These are phyloP conservation scores for Prunella strophiata DNA, from an alignment of 2,797 vertebrate genomes.

Conservation along the genomic window DNA sequence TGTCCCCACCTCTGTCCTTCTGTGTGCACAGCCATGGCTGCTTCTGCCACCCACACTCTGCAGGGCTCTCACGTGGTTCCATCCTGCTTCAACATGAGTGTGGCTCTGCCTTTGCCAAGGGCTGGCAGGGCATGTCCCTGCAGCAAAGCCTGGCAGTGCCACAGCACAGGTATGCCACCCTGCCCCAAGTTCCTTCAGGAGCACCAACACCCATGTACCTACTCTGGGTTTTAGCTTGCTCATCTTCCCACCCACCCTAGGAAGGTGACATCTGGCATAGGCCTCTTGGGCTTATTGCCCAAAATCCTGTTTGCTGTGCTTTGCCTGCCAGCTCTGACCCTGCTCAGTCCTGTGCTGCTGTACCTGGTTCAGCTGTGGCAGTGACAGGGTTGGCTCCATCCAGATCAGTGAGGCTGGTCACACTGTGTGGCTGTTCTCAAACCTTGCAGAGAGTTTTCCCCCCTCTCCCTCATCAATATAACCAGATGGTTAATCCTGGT, in stretches of 20 bases:
- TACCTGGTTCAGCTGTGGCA: not conserved
- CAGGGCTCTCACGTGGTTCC: not conserved
- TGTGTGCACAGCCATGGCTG: not conserved
- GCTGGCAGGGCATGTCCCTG: not conserved
- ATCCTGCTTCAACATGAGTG: not conserved
- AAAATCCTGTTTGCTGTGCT: accelerated
- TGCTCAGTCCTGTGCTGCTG: accelerated
- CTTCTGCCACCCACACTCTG: not conserved
- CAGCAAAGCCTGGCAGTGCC: not conserved
- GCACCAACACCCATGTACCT: not conserved
- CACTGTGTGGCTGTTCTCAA: accelerated
- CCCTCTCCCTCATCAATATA: not conserved
- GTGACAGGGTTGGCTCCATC: not conserved
- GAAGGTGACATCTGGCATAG: not conserved
- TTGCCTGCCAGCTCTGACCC: not conserved
- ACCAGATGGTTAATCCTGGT: not conserved
- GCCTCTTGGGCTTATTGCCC: not conserved
- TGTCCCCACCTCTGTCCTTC: not conserved
- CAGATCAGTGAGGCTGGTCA: accelerated
- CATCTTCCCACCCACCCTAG: not conserved
- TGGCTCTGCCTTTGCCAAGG: not conserved
- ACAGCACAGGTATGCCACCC: not conserved
- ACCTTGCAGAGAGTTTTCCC: not conserved
- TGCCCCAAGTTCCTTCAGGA: not conserved
- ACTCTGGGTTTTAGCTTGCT: not conserved